Evolutionary conservation across 1,140 invertebrate genomes (phyloP).

Genomic region (Drosophila erecta): DNA sequence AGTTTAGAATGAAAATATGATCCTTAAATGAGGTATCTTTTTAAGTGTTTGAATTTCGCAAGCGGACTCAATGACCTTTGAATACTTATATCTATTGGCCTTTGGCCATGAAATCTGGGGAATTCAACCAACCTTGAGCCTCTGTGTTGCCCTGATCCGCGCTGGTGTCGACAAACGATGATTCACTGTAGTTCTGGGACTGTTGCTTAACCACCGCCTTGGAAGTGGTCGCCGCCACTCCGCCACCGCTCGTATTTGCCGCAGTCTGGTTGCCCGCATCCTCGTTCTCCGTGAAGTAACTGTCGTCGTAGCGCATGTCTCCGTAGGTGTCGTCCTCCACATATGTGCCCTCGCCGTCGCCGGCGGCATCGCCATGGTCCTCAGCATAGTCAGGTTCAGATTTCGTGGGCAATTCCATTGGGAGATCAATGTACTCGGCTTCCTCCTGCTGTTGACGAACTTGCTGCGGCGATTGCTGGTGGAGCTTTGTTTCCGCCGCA

Average conservation of each 20-base stretch:
- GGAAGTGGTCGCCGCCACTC: conserved; percentile 72
- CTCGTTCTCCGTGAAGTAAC: conserved; percentile 84
- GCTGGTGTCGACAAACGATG: conserved; percentile 73
- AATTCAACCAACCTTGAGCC: conserved; percentile 84
- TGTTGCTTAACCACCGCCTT: conserved; percentile 76
- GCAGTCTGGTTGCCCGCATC: conserved; percentile 64
- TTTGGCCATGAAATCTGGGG: conserved; percentile 12
- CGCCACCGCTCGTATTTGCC: conserved; percentile 54
- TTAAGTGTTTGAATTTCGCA: conserved; percentile 23
- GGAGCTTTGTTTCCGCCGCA: conserved; percentile 36
- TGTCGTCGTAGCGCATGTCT: conserved; percentile 84
- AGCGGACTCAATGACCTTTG: conserved; percentile 11
- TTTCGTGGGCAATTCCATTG: conserved; percentile 84
- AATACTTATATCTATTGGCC: conserved; percentile 34
- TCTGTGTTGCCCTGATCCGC: conserved; percentile 81
- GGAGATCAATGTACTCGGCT: conserved; percentile 81
- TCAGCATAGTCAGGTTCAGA: conserved; percentile 84
- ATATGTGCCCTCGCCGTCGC: conserved; percentile 79
- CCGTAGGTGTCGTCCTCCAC: conserved; percentile 84
- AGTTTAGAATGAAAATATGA: not conserved
- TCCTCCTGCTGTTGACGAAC: conserved; percentile 62
- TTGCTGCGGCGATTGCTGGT: conserved; percentile 47
- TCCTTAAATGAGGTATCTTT: not conserved
- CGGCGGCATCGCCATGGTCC: conserved; percentile 78
- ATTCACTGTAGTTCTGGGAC: conserved; percentile 60